Conservation (phyloP, 1,140 invertebrate species). For the Apis dorsata region DNA sequence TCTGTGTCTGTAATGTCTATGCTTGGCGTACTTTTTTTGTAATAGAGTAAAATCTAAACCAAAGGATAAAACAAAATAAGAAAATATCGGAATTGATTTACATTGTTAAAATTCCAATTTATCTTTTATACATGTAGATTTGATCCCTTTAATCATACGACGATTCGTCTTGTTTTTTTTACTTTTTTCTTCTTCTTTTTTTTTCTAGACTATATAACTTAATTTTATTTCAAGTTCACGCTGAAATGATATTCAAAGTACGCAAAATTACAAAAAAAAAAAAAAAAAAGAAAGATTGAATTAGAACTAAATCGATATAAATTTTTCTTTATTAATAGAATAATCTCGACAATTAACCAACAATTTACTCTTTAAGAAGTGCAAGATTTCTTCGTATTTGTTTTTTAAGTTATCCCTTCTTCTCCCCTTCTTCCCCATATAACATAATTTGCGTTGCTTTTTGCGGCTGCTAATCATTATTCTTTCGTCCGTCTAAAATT, state of each 20-base stretch:
- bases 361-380: slow-evolving; percentile 50
- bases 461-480: slow-evolving; percentile 24
- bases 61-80: neutral
- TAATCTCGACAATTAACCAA: slow-evolving; percentile 65
- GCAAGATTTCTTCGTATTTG: slow-evolving; percentile 15
- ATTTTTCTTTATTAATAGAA: slow-evolving; percentile 61
- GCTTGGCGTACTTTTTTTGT: neutral
- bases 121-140: neutral
- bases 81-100: neutral
- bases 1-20: neutral
- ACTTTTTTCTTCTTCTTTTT: neutral
- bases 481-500: slow-evolving; percentile 27
- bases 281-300: slow-evolving; percentile 46
- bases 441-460: neutral
- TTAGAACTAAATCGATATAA: slow-evolving; percentile 58
- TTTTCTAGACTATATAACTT: neutral
- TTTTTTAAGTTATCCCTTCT: neutral
- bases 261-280: slow-evolving; percentile 9
- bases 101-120: neutral
- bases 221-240: neutral
- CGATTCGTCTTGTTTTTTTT: neutral
- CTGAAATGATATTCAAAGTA: neutral
- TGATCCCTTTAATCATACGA: neutral
- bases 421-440: neutral
- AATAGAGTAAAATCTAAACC: neutral